Base-by-base conservation (phyloP, 2,113 vertebrate genomes). In the Pelusios castaneus region DNA sequence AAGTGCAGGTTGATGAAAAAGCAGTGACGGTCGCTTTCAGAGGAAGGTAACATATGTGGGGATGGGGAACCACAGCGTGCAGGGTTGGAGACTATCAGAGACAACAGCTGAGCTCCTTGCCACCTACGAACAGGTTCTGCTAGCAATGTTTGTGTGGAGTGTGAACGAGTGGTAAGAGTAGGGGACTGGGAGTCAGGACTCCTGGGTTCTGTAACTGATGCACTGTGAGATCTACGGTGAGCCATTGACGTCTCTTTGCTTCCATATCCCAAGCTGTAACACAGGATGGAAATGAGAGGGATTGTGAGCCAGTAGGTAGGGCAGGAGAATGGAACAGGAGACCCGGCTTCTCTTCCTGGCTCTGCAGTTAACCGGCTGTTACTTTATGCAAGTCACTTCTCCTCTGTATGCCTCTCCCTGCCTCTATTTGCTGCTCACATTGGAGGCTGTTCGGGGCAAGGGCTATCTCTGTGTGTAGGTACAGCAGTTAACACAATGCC, bases 401-500 rank as follows among this genome's bases (percentile, higher is more conserved):
- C 47, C 76, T 78, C 34, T 25, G 4, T 51, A 8, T 80, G 75
- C 75, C 79, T 45, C 86, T 2, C 6, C 13, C 82, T 51, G 49
- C 70, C 73, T n/a, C 29, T 0, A 7, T 70, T 78, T 82, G 41
- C 43, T 5, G n/a, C 7, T 67, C 63, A 67, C 8, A n/a, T 34
- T 17, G n/a, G 34, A 67, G 17, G 17, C 34, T n/a, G 16, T n/a
- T 67, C 10, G 63, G 34, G 34, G 34, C 63, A n/a, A 34, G 63
- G 16, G n/a, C 60, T 21, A 34, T 16, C 58, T 63, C 58, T 17
- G 16, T 81, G 87, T 0, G 60, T 10, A 75, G 94, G 95, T 92
- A 31, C 56, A n/a, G 3, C 58, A 84, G 94, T 96, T 94, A 21
- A 91, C 96, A 94, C 76, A 97, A 96, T 88, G 92, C 86, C 80